Evolutionary conservation across 2,797 vertebrate genomes (phyloP).

Genomic region (Synaphobranchus kaupii): DNA sequence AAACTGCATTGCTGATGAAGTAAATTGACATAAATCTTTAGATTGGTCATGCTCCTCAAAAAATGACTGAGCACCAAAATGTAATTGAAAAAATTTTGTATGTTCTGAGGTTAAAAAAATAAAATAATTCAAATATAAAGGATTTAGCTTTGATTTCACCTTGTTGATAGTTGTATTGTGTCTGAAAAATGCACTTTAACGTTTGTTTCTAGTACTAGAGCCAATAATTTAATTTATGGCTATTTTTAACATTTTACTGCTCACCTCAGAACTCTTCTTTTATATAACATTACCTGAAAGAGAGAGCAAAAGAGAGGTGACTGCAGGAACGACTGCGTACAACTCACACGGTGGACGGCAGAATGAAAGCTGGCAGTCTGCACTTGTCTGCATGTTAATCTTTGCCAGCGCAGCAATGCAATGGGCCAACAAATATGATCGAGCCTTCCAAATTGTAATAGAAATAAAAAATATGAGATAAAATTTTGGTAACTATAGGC

Average conservation of each 20-base stretch:
- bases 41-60: not conserved
- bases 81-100: not conserved
- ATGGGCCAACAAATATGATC: not conserved
- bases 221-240: not conserved
- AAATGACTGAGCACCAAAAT: not conserved
- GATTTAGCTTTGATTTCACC: not conserved
- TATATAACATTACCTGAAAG: not conserved
- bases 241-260: no score
- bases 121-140: not conserved
- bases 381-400: not conserved
- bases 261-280: not conserved
- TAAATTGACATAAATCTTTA: not conserved
- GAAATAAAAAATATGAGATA: not conserved
- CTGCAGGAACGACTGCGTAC: not conserved
- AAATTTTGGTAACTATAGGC: not conserved
- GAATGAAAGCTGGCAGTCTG: not conserved
- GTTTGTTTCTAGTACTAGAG: not conserved
- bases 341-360: not conserved
- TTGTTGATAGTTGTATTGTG: not conserved
- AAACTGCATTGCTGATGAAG: not conserved
- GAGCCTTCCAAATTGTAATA: not conserved
- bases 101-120: not conserved
- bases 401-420: not conserved
- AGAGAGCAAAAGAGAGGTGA: not conserved
- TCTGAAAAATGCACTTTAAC: not conserved